Conservation (phyloP, 92 coral and sea anemone species). For the Metridium senile region DNA sequence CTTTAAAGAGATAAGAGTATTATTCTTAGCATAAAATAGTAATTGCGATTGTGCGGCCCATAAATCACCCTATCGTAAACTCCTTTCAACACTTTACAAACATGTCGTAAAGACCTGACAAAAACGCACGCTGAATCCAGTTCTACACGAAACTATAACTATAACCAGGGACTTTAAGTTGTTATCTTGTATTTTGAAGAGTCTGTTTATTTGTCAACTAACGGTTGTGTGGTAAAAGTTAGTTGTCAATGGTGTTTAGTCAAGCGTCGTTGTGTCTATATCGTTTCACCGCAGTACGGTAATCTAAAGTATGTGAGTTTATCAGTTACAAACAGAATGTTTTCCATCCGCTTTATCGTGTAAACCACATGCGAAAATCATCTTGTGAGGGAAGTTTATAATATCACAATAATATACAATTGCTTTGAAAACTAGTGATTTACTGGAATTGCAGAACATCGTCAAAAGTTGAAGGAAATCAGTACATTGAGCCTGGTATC, state of each 20-base stretch:
- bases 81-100: slow-evolving; percentile 7
- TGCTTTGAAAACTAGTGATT: background rate
- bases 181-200: background rate
- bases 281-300: background rate
- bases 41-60: background rate
- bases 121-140: background rate
- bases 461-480: no score
- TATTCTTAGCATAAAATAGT: background rate
- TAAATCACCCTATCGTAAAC: slow-evolving; percentile 1
- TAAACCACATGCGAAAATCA: slow-evolving; percentile 11
- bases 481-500: no score
- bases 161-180: background rate
- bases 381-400: slow-evolving; percentile 9
- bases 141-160: no score
- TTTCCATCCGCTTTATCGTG: slow-evolving; percentile 17
- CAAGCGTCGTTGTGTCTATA: slow-evolving; percentile 32
- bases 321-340: slow-evolving; percentile 28
- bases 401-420: background rate
- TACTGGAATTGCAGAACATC: background rate
- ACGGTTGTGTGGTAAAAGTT: background rate
- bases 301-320: slow-evolving; percentile 32
- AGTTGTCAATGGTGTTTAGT: background rate
- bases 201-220: background rate
- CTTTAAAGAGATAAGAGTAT: background rate
- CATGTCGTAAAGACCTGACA: background rate